These are phyloP conservation scores for Aradus depressus DNA, from an alignment of 2,888 invertebrate genomes.

Conservation along the genomic window DNA sequence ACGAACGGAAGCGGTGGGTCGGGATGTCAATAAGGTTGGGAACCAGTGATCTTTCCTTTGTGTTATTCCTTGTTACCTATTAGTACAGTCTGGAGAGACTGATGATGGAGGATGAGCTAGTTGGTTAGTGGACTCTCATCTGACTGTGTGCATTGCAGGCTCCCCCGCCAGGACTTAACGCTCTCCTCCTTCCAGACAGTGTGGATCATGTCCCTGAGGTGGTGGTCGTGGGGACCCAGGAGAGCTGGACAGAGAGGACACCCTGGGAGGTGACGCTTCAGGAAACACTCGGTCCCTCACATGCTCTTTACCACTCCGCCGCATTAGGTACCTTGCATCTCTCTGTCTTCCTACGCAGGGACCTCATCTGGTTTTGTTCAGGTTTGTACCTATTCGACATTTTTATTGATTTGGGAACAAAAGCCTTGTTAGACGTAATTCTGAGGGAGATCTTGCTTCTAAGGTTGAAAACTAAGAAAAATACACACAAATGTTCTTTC, in stretches of 20 bases:
- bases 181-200: slow-evolving; percentile 76
- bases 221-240: slow-evolving; percentile 87
- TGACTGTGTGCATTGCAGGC: slow-evolving; percentile 39
- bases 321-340: slow-evolving; percentile 78
- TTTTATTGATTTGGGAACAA: no score
- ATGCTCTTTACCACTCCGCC: slow-evolving; percentile 77
- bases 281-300: slow-evolving; percentile 86
- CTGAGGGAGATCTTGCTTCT: slow-evolving; percentile 8
- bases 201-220: slow-evolving; percentile 82
- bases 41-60: no score
- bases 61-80: no score
- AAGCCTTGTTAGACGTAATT: slow-evolving; percentile 1
- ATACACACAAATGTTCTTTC: slow-evolving; percentile 28
- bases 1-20: no score
- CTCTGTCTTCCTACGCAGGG: slow-evolving; percentile 75
- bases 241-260: slow-evolving; percentile 73
- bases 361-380: slow-evolving; percentile 93
- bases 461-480: slow-evolving; percentile 18
- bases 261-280: slow-evolving; percentile 83
- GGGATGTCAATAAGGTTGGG: no score
- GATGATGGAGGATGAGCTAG: no score
- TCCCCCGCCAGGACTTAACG: slow-evolving; percentile 56
- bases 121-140: neutral
- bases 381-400: no score
- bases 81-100: no score